A percentile compares a stretch with the other conserved stretches of the same genome.
These are phyloP conservation scores for Darevskia mixta DNA, from an alignment of 2,797 vertebrate species.

Conservation along the genomic window DNA sequence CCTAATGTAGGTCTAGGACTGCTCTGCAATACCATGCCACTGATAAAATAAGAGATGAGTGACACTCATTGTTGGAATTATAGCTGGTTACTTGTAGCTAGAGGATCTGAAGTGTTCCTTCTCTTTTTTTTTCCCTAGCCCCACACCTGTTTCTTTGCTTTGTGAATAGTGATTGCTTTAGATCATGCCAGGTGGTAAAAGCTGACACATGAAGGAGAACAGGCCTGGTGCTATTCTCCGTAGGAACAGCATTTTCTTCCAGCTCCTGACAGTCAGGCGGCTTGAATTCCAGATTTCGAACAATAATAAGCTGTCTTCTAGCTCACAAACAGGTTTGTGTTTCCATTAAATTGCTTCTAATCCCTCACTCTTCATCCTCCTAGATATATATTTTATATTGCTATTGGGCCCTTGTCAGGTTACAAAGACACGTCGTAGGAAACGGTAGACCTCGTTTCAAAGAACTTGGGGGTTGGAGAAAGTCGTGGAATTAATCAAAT, in stretches of 20 bases:
- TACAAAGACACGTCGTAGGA: neutral
- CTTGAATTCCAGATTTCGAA: neutral
- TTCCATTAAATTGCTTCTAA: slow-evolving; percentile 7
- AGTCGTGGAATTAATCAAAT: neutral
- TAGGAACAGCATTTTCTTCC: neutral
- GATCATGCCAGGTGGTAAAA: slow-evolving; percentile 34
- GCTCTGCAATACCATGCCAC: neutral
- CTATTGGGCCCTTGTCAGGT: neutral
- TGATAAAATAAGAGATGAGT: slow-evolving; percentile 12
- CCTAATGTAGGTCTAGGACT: neutral
- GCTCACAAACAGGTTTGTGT: slow-evolving; percentile 1
- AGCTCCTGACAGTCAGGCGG: neutral
- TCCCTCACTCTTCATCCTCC: neutral
- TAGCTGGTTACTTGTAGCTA: neutral
- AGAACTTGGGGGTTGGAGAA: neutral
- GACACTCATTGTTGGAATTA: slow-evolving; percentile 17
- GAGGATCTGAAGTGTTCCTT: neutral
- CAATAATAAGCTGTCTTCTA: slow-evolving; percentile 14
- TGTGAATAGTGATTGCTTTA: slow-evolving; percentile 5
- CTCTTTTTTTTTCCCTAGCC: neutral
- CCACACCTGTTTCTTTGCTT: slow-evolving; percentile 23
- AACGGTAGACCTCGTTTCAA: slow-evolving; percentile 1
- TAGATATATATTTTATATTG: neutral
- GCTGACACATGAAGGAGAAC: slow-evolving; percentile 8
- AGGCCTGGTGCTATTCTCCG: slow-evolving; percentile 4